A percentile compares a stretch with the other conserved stretches of the same genome.
Conservation (phyloP, 2,888 invertebrate genomes). For the Strigamia maritima region DNA sequence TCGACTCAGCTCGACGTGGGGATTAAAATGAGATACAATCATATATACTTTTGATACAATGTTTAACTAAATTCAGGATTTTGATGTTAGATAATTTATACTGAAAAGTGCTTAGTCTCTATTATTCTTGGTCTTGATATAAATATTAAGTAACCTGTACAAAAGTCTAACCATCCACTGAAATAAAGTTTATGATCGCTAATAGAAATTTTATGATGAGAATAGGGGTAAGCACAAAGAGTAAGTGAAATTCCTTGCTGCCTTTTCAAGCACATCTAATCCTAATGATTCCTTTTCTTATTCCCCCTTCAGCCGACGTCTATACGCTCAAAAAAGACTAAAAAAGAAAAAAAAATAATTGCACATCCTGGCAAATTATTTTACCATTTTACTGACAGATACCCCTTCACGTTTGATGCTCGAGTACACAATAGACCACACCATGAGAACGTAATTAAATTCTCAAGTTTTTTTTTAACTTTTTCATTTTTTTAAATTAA, state of each 20-base stretch:
- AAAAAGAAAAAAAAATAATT: background rate
- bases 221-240: background rate
- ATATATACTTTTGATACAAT: no score
- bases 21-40: no score
- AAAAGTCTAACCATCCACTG: background rate
- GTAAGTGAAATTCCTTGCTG: background rate
- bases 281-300: background rate
- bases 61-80: no score
- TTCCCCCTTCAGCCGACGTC: background rate
- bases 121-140: no score
- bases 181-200: background rate
- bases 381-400: background rate
- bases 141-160: no score
- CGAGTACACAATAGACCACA: background rate
- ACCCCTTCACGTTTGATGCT: background rate
- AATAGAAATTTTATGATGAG: constrained; percentile 4
- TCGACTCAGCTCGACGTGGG: no score
- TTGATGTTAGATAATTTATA: no score
- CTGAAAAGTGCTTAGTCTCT: no score
- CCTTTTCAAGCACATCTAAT: background rate
- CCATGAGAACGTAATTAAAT: background rate
- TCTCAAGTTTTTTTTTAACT: background rate
- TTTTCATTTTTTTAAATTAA: background rate
- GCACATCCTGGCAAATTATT: background rate
- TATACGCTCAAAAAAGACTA: background rate